Base-by-base conservation (phyloP, 1,140 invertebrate genomes). In the Chymomyza costata region DNA sequence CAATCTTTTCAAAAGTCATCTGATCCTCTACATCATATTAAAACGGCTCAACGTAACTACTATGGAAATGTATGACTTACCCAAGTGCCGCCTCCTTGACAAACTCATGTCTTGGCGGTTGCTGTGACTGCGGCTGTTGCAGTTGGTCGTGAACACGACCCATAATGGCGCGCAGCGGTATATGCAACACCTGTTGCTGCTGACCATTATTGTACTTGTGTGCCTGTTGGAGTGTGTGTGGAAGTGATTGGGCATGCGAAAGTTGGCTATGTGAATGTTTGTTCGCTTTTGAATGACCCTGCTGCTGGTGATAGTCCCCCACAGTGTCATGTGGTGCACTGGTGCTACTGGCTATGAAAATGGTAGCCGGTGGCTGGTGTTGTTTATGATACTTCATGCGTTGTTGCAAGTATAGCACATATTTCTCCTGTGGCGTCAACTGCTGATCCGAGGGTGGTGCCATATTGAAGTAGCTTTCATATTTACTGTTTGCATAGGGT, bases 351-450 rank as follows among this genome's bases (percentile, higher is more conserved):
- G 11, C 80, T 62, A 15, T 73, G 57, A 14, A 40, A 62, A 28
- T 44, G 34, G 14, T 56, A 44, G 51, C 46, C 47, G 63, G n/a
- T 66, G 60, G n/a, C 14, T 83, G 74, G 19, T 67, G 71, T 25
- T 84, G 78, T 14, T 71, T 65, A 13, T 84, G 74, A 46, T 67
- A 65, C 49, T 69, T 80, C 65, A 83, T 67, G 43, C 82, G 83
- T 59, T 85, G 80, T 37, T 83, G 74, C 48, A 85, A 82, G 58
- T 85, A 85, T 38, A 69, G 59, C 47, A 85, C 83, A 53, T 85
- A 85, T 43, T 82, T 83, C 56, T 85, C 70, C 66, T 85, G 83
- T 13, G 83, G 83, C 44, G 83, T 85, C 71, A 84, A 38, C 19
- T 65, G 67, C 8, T 46, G 51, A 21, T 45, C 39, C 25, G 65